A percentile compares a stretch with the other conserved stretches of the same genome.
phyloP scores from a whole-genome alignment of 2,113 vertebrate species.

The Mesembrinibis cayennensis region DNA sequence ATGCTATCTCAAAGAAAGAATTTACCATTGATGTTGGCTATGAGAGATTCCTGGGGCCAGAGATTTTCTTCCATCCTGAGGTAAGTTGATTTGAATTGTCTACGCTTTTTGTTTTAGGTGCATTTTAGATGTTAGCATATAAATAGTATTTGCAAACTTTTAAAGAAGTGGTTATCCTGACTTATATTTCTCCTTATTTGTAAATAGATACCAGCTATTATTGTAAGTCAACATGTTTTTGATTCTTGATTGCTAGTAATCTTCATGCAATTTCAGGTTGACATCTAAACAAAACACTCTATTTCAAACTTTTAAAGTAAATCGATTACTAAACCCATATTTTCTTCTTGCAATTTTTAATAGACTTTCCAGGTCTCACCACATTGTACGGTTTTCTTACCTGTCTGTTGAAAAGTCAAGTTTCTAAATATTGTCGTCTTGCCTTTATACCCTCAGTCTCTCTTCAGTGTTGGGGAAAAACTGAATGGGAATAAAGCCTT shows the following conservation, averaged over 20 bases:
- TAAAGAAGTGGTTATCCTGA: not conserved
- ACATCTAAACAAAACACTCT: not conserved
- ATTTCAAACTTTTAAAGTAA: not conserved
- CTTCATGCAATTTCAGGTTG: not conserved
- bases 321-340: not conserved
- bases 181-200: not conserved
- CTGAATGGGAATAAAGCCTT: not conserved
- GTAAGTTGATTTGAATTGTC: conserved; percentile 61
- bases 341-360: not conserved
- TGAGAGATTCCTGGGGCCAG: conserved; percentile 95
- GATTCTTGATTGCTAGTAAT: not conserved
- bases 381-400: not conserved
- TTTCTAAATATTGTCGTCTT: not conserved
- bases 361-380: not conserved
- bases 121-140: not conserved
- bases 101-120: not conserved
- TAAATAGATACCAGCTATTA: not conserved
- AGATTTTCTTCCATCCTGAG: conserved; percentile 99
- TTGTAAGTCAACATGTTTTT: not conserved
- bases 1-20: conserved; percentile 96
- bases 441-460: not conserved
- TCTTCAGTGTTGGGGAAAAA: not conserved
- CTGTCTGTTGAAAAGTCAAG: not conserved
- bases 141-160: not conserved
- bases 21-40: conserved; percentile 98